Percentiles rank a stretch among this genome's conserved stretches.
Conservation (phyloP, 2,888 invertebrate species). For the Didymodactylos carnosus region DNA sequence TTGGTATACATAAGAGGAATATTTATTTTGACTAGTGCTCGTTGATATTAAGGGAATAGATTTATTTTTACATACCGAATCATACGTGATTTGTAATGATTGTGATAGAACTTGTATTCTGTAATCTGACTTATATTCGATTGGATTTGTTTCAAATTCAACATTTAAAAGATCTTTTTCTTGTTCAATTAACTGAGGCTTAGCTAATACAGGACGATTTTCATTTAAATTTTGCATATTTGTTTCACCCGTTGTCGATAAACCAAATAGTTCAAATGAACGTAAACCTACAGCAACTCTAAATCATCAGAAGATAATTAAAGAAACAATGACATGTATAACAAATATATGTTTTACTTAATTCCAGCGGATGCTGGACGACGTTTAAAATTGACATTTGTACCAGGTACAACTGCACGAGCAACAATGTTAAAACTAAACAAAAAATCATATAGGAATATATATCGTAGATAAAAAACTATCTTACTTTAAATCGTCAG, state of each 20-base stretch:
- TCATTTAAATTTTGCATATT: no score
- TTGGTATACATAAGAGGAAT: background rate
- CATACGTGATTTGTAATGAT: background rate
- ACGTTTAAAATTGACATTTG: background rate
- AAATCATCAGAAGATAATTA: background rate
- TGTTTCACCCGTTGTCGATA: no score
- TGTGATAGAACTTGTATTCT: background rate
- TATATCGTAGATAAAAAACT: background rate
- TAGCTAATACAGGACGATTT: background rate
- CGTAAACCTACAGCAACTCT: background rate
- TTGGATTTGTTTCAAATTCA: background rate
- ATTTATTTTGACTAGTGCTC: no score
- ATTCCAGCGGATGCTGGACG: background rate
- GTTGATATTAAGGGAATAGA: no score
- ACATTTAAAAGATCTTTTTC: background rate
- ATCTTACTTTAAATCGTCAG: background rate
- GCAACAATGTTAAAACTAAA: background rate
- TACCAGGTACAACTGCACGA: background rate
- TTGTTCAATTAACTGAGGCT: background rate
- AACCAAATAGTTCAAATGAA: background rate
- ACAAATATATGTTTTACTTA: background rate
- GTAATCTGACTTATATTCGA: background rate
- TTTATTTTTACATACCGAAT: no score
- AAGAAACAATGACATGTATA: background rate
- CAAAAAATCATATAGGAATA: background rate